Evolutionary conservation across 2,888 invertebrate species (phyloP), one percentile per base, ranked within the genome.

Genomic region (Hyles lineata): DNA sequence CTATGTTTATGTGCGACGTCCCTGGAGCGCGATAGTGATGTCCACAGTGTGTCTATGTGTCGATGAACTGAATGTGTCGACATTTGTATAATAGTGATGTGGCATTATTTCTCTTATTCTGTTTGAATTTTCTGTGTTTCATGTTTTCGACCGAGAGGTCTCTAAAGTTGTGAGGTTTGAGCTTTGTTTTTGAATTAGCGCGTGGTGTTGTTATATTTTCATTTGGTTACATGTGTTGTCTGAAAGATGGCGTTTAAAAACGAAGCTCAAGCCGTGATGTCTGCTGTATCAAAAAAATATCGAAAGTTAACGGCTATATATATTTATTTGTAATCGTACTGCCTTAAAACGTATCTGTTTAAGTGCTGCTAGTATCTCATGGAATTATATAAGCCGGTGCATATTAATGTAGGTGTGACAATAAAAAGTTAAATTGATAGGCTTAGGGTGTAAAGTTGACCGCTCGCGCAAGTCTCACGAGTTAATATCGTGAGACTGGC

Each of bases 361-460:
- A 73, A 75, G 76, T 77, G 76, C 74, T 77, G 73, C 73, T 72
- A 74, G 77, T 75, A 76, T 76, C 58, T 72, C 58, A 72, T 67
- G 63, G 58, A 70, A 55, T 70, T 70, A 58, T 70, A 70, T 70
- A 70, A 25, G 70, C 58, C 58, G 70, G 67, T 67, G 67, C 67
- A 50, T 67, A 67, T 23, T 43, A 63, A 78, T 80, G 80, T 88
- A 86, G 88, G 82, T 83, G 82, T 87, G 90, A 90, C 90, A 90
- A 90, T 90, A 90, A 90, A 85, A 77, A 75, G 79, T 72, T 63
- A 67, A 67, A 67, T 67, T 67, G 50, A 76, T 67, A 78, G 72
- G 77, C 75, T 82, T 81, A 81, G 78, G 58, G 70, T 32, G 67
- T 67, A 73, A 77, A 74, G 74, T 76, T 76, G 72, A 72, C 77